phyloP scores from a whole-genome alignment of 2,888 invertebrate species.

The Drosophila diplacantha region DNA sequence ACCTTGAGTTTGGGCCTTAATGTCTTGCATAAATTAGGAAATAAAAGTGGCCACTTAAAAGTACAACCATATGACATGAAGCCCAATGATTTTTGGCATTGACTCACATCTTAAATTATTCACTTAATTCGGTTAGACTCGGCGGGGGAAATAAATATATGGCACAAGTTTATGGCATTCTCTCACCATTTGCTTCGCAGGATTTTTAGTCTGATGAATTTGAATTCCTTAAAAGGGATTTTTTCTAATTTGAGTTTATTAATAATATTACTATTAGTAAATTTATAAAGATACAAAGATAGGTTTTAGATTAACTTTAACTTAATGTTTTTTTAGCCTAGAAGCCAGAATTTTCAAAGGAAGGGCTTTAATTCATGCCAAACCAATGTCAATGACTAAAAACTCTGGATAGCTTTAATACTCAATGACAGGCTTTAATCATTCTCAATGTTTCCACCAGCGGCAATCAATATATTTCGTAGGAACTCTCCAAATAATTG shows the following conservation, averaged over 20 bases:
- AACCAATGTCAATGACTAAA: not conserved
- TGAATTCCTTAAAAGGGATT: slow-evolving; percentile 1
- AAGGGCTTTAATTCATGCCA: not conserved
- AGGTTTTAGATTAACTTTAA: not conserved
- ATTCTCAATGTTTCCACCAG: not conserved
- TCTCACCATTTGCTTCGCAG: no score
- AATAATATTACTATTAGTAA: no score
- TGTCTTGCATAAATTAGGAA: slow-evolving; percentile 37
- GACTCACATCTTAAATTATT: slow-evolving; percentile 13
- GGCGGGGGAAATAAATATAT: slow-evolving; percentile 6
- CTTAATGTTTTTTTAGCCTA: not conserved
- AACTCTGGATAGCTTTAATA: not conserved
- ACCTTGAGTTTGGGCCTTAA: slow-evolving; percentile 27
- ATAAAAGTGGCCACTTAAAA: slow-evolving; percentile 30
- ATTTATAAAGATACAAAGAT: no score
- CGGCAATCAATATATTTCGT: slow-evolving; percentile 4
- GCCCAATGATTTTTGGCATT: slow-evolving; percentile 4
- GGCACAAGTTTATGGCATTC: slow-evolving; percentile 14
- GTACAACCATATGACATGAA: slow-evolving; percentile 9
- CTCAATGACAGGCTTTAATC: not conserved
- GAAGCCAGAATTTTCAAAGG: not conserved
- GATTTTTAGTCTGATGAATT: not conserved
- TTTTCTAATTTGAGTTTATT: not conserved
- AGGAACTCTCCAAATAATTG: not conserved
- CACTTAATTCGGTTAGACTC: slow-evolving; percentile 7